These are phyloP conservation scores for Ectropis crepuscularia DNA, from an alignment of 2,888 invertebrate species.

Conservation along the genomic window DNA sequence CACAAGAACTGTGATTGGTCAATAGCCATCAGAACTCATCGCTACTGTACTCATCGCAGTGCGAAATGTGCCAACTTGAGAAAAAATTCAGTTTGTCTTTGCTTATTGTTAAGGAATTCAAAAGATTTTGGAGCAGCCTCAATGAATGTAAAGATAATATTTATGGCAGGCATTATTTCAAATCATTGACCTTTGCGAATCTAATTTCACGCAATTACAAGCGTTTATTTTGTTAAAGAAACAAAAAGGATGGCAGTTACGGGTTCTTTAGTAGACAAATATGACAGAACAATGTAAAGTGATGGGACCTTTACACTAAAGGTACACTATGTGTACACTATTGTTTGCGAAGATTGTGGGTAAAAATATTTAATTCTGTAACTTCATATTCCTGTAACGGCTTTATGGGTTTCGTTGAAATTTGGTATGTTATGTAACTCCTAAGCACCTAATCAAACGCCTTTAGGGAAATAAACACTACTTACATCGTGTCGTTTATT, in stretches of 20 bases:
- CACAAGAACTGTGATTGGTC: not conserved
- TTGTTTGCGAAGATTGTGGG: too few relatives aligned
- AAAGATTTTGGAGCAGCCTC: constrained; percentile 6
- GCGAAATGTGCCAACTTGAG: too few relatives aligned
- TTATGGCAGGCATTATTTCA: constrained; percentile 14
- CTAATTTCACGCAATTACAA: constrained; percentile 10
- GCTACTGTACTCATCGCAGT: too few relatives aligned
- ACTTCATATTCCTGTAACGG: too few relatives aligned
- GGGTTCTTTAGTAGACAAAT: not conserved
- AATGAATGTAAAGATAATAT: constrained; percentile 2
- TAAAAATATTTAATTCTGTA: too few relatives aligned
- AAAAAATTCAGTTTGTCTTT: not conserved
- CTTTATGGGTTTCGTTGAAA: too few relatives aligned
- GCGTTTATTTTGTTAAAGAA: constrained; percentile 9
- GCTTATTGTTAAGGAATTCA: constrained; percentile 5
- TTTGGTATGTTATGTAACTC: too few relatives aligned
- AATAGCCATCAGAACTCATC: not conserved
- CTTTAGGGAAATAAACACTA: too few relatives aligned
- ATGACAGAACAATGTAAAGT: not conserved
- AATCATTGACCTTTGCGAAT: constrained; percentile 21
- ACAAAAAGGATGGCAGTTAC: constrained; percentile 8
- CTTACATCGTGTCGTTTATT: too few relatives aligned
- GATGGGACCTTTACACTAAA: too few relatives aligned
- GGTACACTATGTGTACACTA: too few relatives aligned
- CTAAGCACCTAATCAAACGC: too few relatives aligned